phyloP scores from a whole-genome alignment of 2,888 invertebrate species.

The Ochlodes sylvanus region DNA sequence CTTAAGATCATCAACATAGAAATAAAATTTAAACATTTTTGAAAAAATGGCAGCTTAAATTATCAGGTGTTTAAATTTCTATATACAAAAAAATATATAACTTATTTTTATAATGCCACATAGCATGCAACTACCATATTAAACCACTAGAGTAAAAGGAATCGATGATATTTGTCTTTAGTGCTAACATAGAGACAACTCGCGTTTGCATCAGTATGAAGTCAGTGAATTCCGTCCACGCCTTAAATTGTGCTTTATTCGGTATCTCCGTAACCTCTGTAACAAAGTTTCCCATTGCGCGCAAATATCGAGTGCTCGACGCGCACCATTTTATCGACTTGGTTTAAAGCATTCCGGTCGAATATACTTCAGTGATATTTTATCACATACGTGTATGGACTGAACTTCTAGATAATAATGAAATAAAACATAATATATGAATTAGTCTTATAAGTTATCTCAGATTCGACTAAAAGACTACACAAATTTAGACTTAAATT shows the following conservation, averaged over 20 bases:
- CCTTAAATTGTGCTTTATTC: conserved; percentile 70
- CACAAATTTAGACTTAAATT: conserved; percentile 79
- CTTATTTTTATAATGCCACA: conserved; percentile 23
- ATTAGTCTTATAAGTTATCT: conserved; percentile 80
- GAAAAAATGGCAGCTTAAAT: conserved; percentile 21
- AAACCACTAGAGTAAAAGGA: background rate
- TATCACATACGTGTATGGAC: conserved; percentile 71
- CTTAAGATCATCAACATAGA: background rate
- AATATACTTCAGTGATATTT: conserved; percentile 72
- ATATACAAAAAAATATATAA: conserved; percentile 2
- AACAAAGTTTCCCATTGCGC: conserved; percentile 69
- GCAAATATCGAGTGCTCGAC: conserved; percentile 42
- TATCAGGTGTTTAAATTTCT: conserved; percentile 1
- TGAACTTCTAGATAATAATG: conserved; percentile 78
- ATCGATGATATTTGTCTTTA: background rate
- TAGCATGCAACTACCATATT: background rate
- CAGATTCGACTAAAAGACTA: conserved; percentile 84
- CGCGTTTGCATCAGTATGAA: conserved; percentile 44
- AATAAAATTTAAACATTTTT: conserved; percentile 2
- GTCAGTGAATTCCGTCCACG: conserved; percentile 79
- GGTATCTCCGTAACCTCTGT: conserved; percentile 47
- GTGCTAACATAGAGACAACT: background rate
- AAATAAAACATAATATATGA: conserved; percentile 69
- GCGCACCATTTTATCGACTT: conserved; percentile 56
- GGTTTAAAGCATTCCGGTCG: conserved; percentile 63